Percentiles rank a stretch among this genome's conserved stretches.
Evolutionary conservation across 2,797 vertebrate species (phyloP).

Genomic region (Lateolabrax maculatus): DNA sequence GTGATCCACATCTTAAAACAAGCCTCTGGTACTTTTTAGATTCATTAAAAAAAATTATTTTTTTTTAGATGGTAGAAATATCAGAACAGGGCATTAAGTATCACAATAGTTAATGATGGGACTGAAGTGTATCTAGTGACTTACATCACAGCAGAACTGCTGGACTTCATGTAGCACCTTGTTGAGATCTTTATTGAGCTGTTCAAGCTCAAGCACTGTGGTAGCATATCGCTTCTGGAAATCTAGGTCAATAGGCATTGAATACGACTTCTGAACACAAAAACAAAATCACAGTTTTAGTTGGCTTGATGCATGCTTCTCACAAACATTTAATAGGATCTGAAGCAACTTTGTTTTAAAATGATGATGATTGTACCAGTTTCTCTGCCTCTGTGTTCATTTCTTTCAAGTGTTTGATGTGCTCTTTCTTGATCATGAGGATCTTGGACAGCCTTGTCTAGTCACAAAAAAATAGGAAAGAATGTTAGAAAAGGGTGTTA

Average conservation of each 20-base stretch:
- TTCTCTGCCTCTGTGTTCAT: constrained; percentile 99
- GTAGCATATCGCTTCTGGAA: constrained; percentile 98
- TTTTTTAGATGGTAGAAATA: too few relatives aligned
- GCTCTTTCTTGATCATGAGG: constrained; percentile 99
- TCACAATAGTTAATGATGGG: not conserved
- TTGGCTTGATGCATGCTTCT: not conserved
- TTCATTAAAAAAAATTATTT: too few relatives aligned
- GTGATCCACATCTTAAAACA: constrained; percentile 2
- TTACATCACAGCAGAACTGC: constrained; percentile 96
- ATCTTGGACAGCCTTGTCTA: constrained; percentile 98
- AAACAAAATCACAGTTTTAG: constrained; percentile 18
- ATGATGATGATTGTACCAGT: constrained; percentile 85
- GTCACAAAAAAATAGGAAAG: constrained; percentile 1
- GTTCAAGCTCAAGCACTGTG: constrained; percentile 96
- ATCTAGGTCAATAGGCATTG: constrained; percentile 92
- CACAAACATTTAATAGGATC: not conserved
- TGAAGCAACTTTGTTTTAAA: not conserved
- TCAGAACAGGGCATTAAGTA: not conserved
- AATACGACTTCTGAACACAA: constrained; percentile 94
- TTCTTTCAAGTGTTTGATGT: constrained; percentile 97
- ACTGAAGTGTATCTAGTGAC: not conserved
- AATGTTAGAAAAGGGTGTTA: not conserved
- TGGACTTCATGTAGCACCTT: constrained; percentile 98
- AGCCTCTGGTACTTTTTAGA: not conserved
- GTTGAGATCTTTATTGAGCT: constrained; percentile 98